Percentiles rank a stretch among this genome's conserved stretches.
phyloP scores from a whole-genome alignment of 2,113 vertebrate species.

The zebrafish (Danio rerio) region DNA sequence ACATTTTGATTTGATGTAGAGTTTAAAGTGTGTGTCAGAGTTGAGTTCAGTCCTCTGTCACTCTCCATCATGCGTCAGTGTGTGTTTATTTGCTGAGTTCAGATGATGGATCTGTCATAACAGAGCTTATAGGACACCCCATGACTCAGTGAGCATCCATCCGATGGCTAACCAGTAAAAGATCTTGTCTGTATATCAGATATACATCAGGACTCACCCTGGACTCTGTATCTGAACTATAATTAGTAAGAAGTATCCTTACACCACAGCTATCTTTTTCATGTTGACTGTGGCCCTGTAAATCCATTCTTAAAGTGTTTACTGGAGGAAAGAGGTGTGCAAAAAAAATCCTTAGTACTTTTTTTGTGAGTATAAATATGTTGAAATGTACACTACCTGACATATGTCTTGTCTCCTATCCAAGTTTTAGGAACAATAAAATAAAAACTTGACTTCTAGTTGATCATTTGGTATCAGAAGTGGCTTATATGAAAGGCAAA shows the following conservation, averaged over 20 bases:
- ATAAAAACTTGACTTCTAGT: too few relatives aligned
- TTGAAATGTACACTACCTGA: too few relatives aligned
- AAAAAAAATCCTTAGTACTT: too few relatives aligned
- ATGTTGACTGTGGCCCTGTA: not conserved
- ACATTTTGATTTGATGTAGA: too few relatives aligned
- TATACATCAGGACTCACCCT: conserved; percentile 6
- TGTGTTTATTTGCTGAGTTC: not conserved
- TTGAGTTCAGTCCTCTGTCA: not conserved
- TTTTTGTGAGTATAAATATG: too few relatives aligned
- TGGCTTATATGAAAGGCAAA: too few relatives aligned
- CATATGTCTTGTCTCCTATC: too few relatives aligned
- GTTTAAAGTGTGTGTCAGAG: not conserved
- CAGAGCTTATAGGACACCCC: not conserved
- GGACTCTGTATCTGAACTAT: not conserved
- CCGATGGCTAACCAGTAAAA: not conserved
- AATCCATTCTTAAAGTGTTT: too few relatives aligned
- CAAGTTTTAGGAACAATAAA: too few relatives aligned
- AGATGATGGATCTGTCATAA: not conserved
- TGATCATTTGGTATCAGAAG: too few relatives aligned
- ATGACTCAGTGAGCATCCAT: conserved; percentile 12
- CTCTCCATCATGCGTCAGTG: not conserved
- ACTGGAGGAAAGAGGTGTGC: not conserved
- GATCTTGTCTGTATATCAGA: not conserved
- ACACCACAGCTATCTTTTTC: not conserved
- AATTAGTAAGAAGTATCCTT: conserved; percentile 11